phyloP scores from a whole-genome alignment of 1,140 invertebrate species.

The Bombus fervidus region DNA sequence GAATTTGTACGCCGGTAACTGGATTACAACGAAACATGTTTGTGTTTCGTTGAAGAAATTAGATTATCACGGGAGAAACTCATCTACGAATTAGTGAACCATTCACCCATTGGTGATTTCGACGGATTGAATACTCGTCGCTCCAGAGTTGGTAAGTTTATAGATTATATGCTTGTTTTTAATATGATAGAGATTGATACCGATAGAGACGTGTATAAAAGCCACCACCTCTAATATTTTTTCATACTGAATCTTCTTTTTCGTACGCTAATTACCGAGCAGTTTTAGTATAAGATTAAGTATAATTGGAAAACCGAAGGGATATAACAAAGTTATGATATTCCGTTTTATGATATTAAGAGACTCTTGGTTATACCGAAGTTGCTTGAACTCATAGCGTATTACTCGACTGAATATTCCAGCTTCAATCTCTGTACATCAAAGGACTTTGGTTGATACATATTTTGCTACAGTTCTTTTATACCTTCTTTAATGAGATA shows the following conservation, averaged over 20 bases:
- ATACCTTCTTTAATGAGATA: not conserved
- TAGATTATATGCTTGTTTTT: no score
- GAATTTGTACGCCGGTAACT: slow-evolving; percentile 8
- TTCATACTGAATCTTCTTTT: not conserved
- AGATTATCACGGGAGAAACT: not conserved
- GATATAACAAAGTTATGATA: not conserved
- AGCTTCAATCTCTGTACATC: not conserved
- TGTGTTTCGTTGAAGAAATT: not conserved
- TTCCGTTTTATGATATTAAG: not conserved
- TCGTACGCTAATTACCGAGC: not conserved
- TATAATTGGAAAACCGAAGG: not conserved
- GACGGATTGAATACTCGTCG: not conserved
- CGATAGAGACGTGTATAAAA: no score
- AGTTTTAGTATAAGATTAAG: not conserved
- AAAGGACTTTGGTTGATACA: not conserved
- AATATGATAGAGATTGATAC: no score
- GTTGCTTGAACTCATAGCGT: not conserved
- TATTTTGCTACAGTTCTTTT: not conserved
- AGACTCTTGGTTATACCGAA: not conserved
- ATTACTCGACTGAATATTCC: not conserved
- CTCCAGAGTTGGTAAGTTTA: not conserved
- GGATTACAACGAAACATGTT: slow-evolving; percentile 1
- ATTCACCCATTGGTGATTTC: not conserved
- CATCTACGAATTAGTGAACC: not conserved
- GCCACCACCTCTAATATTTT: no score